Evolutionary conservation across 2,797 vertebrate genomes (phyloP).

Genomic region (Micropoecilia bifurca): DNA sequence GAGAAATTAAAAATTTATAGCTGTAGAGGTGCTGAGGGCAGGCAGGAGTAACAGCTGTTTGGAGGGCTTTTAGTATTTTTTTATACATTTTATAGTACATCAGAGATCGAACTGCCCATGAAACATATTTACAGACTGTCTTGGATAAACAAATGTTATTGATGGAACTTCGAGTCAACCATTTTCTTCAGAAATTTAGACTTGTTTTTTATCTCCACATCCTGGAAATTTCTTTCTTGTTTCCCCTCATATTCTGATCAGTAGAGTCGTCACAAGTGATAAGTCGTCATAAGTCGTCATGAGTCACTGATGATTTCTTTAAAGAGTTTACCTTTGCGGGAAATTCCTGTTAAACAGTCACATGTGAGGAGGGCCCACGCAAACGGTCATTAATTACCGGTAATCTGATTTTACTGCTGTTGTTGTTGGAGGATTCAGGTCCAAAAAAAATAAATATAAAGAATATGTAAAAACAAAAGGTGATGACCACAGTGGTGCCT

Average conservation of each 20-base stretch:
- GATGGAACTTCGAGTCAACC: not conserved
- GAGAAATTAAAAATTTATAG: not conserved
- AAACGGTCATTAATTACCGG: conserved; percentile 5
- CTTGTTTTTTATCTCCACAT: not conserved
- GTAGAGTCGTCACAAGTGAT: conserved; percentile 13
- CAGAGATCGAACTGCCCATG: conserved; percentile 16
- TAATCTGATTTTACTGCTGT: not conserved
- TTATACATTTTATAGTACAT: conserved; percentile 12
- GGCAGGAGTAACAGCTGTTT: conserved; percentile 63
- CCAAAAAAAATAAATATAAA: not conserved
- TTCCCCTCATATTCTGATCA: conserved; percentile 4
- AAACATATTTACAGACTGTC: conserved; percentile 3
- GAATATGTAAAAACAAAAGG: not conserved
- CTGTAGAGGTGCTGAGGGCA: not conserved
- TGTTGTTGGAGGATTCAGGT: not conserved
- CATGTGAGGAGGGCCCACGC: conserved; percentile 26
- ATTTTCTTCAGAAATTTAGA: not conserved
- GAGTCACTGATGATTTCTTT: not conserved
- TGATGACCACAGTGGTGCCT: no score
- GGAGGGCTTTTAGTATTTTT: conserved; percentile 24
- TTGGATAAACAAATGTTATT: not conserved
- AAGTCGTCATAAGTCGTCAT: conserved; percentile 5
- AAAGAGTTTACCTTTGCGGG: not conserved
- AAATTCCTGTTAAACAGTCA: conserved; percentile 12
- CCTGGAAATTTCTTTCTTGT: not conserved